Conservation (phyloP, 2,888 invertebrate genomes). For the Cantharis lateralis region DNA sequence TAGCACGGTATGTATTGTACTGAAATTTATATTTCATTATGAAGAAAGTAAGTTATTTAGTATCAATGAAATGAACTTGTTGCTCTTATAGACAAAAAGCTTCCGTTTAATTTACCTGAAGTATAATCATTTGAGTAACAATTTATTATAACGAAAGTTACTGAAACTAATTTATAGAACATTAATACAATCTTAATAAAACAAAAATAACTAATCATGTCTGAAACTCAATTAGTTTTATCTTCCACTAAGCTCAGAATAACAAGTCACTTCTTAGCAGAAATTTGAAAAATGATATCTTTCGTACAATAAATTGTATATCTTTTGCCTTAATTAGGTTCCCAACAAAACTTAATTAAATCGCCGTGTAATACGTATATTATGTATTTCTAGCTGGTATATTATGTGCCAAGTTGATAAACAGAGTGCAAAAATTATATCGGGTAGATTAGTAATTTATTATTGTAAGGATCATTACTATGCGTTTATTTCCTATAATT, state of each 20-base stretch:
- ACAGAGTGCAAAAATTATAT: neutral
- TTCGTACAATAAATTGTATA: conserved; percentile 10
- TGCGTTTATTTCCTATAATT: neutral
- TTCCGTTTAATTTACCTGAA: neutral
- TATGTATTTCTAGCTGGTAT: neutral
- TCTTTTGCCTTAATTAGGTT: neutral
- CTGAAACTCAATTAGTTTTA: conserved; percentile 10
- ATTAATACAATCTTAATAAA: neutral
- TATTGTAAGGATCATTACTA: neutral
- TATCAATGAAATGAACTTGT: neutral
- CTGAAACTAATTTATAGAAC: neutral
- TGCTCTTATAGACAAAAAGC: neutral
- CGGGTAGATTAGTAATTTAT: neutral
- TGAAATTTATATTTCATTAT: neutral
- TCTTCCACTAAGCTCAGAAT: conserved; percentile 6
- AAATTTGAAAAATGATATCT: conserved; percentile 12
- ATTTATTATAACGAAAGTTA: neutral
- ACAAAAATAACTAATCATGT: neutral
- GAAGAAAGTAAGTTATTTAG: neutral
- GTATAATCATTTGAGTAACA: neutral
- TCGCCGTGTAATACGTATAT: neutral
- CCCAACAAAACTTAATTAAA: neutral
- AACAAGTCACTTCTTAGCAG: conserved; percentile 10
- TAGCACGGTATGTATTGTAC: neutral
- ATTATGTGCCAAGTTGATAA: neutral